Base-by-base conservation (phyloP, 92 coral and sea anemone genomes). In the Hydrozoanthus gracilis region DNA sequence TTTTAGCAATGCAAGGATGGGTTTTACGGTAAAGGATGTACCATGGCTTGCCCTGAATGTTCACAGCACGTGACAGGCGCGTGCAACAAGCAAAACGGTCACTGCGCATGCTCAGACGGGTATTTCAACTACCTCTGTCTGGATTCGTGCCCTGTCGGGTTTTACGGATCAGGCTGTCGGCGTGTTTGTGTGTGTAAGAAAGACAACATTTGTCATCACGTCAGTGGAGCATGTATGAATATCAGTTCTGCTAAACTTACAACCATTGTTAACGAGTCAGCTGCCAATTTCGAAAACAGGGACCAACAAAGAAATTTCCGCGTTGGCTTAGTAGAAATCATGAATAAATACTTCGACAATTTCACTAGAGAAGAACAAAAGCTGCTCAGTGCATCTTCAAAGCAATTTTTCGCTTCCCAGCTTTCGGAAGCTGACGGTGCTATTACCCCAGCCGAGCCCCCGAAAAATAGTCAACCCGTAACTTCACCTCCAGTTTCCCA, bases 51-150 rank as follows among this genome's bases (percentile, higher is more conserved):
- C 35, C 98, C 98, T 44, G 77, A 62, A 50, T 97, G 99, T 87
- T 93, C 99, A 7, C 82, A 94, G 6, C 99, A 95, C 89, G 98
- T 93, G 88, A 90, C 83, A 16, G 98, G 94, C 35, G 55, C 95
- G 4, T 97, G 99, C 75, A 83, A 91, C 82, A 95, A 97, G 89
- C 88, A 89, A 35, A 89, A 92, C 79, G 99, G 99, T 66, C 91
- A 94, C 89, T 97, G 99, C 90, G 85, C 93, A 55, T 97, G 99
- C 86, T 82, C 93, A 60, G 80, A 90, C 10, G 99, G 99, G 67
- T 97, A 90, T 92, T 91, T 86, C 73, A 95, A 97, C 12, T 94
- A 95, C 93, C 83, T 88, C 47, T 97, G 99, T 68, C 82, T 93
- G 70, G 96, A 97, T 73, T 94, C 90, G 77, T 95, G 99, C 86